Base-by-base conservation (phyloP, 1,140 invertebrate genomes). In the Melanaphis sacchari region DNA sequence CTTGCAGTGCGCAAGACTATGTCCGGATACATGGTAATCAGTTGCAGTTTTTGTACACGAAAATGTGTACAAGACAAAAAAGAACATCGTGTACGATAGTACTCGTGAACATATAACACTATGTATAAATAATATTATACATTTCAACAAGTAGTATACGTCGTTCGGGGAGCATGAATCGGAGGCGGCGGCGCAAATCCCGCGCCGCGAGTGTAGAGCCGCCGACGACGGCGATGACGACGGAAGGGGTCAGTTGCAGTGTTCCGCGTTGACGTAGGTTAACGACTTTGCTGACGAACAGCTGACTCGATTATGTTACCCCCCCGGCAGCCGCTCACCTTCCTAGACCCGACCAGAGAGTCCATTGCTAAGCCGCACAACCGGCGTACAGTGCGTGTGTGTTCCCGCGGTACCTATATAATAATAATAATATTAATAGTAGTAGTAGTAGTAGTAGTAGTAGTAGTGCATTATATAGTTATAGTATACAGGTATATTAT, bases 251-350 rank as follows among this genome's bases (percentile, higher is more conserved):
- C 91, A 93, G 91, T 93, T 93, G 91, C 91, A 85, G 91, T 93
- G 91, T 93, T 93, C 91, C 91, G 91, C 91, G 91, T 93, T 93
- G 91, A 93, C 91, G 91, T 93, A 93, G 91, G 91, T 93, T 93
- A 93, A 93, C 91, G 91, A 93, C 91, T 93, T 82, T 54, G 91
- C 91, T 93, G 91, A 93, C 91, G 91, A 93, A 93, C 91, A 93
- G 91, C 91, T 93, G 91, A 93, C 81, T 93, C 91, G 91, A 93
- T 93, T 93, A 85, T 85, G n/a, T 15, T 36, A 49, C 43, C 91
- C 76, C 91, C 36, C 36, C 81, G 1, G 1, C 26, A 76, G 15
- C 46, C 76, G 5, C 91, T 40, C 43, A 11, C 24, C 76, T 5
- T 26, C 43, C 81, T 76, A 76, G 41, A 92, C 88, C 18, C 49